Conservation (phyloP, 2,888 invertebrate genomes). For the Diarsia brunnea region DNA sequence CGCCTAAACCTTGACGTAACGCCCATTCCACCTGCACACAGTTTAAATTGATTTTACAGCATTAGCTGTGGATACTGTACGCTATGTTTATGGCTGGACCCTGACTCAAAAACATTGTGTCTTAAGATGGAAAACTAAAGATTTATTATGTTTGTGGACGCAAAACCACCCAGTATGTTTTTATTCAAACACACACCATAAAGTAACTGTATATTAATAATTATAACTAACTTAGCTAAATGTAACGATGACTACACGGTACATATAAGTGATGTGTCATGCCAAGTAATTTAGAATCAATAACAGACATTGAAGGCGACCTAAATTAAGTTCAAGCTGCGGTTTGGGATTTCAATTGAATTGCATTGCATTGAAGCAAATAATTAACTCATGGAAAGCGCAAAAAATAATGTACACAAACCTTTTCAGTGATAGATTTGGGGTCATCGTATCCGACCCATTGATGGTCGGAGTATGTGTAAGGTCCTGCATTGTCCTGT, state of each 20-base stretch:
- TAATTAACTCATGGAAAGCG: neutral
- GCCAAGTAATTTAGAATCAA: constrained; percentile 32
- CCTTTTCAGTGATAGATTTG: constrained; percentile 94
- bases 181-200: neutral
- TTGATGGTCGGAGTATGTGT: constrained; percentile 94
- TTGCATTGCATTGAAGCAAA: constrained; percentile 17
- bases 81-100: neutral
- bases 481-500: constrained; percentile 93
- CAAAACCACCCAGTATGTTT: neutral
- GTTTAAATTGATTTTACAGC: neutral
- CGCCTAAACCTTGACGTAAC: constrained; percentile 93
- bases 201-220: constrained; percentile 9
- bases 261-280: constrained; percentile 34
- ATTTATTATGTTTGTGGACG: neutral
- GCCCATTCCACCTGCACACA: constrained; percentile 93
- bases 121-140: neutral
- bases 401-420: constrained; percentile 11
- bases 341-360: constrained; percentile 37
- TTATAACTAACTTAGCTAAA: constrained; percentile 2
- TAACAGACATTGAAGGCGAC: constrained; percentile 27
- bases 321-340: constrained; percentile 44
- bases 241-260: neutral
- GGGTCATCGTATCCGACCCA: constrained; percentile 98
- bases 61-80: neutral
- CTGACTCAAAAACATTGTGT: neutral